Evolutionary conservation across 2,113 vertebrate genomes (phyloP), one percentile per base, ranked within the genome.

Genomic region (Nipponia nippon): DNA sequence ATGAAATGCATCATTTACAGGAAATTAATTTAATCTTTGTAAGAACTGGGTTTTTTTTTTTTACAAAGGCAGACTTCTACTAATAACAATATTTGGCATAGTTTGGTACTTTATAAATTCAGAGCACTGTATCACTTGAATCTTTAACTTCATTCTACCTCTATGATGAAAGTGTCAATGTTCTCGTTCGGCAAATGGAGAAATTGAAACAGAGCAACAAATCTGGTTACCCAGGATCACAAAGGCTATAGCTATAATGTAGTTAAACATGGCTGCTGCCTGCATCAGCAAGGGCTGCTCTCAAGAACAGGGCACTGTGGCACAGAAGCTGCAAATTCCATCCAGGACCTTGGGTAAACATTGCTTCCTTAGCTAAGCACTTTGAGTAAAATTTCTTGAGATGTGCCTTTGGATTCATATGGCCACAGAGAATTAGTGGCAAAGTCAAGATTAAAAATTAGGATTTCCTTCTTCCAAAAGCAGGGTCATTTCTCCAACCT

Each of bases 401-500:
- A 61, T 63, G 19, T 34, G 10, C 11, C 17, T 75, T 89, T 63
- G 14, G 44, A n/a, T 53, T 6, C 5, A 29, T 21, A 59, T 2
- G 15, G 20, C 11, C 55, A 75, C 55, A 62, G 30, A 82, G 55
- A 91, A 53, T 32, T 19, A n/a, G 30, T 46, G 56, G 36, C 27
- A 76, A 76, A 80, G 9, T 53, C 65, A 72, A 66, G 36, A 84
- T 11, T 32, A 55, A 95, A 94, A 82, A 47, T 52, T 13, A 13
- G 11, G 15, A 25, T 25, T 84, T 63, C 21, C 52, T 32, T 62
- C 47, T 89, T 78, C 38, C 56, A 87, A 69, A 89, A 70, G 29
- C 7, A 78, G 16, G 13, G 14, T 9, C 0, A 3, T 66, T 75
- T 81, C 58, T 71, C 47, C 13, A 23, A 0, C 23, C 59, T 38